Evolutionary conservation across 2,113 vertebrate genomes (phyloP).

Genomic region (Cnemophilus loriae): DNA sequence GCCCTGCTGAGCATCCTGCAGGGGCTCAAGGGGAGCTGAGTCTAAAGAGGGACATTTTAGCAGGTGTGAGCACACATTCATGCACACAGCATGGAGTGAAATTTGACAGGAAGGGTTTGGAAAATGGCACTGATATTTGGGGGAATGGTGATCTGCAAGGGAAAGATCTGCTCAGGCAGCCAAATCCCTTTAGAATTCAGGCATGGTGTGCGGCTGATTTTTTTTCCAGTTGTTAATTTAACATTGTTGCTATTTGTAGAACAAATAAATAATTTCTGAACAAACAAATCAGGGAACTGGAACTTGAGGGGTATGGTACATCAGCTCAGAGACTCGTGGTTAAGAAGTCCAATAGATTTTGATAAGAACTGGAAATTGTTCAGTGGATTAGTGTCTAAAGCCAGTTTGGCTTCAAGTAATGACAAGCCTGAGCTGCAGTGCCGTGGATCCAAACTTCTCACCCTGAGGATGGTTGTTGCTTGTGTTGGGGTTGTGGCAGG

Average conservation of each 20-base stretch:
- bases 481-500: not conserved
- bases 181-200: not conserved
- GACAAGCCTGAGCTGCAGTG: not conserved
- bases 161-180: not conserved
- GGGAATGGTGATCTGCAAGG: not conserved
- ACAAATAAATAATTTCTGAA: not conserved
- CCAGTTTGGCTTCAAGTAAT: conserved; percentile 1
- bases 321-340: conserved; percentile 26
- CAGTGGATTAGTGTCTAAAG: conserved; percentile 32
- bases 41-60: not conserved
- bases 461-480: not conserved
- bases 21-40: not conserved
- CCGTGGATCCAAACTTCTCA: not conserved
- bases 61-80: not conserved
- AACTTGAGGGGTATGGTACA: not conserved
- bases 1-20: not conserved
- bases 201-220: rapidly evolving
- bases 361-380: conserved; percentile 55
- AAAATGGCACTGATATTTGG: not conserved
- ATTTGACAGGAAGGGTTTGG: not conserved
- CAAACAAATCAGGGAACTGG: not conserved
- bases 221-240: not conserved
- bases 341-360: conserved; percentile 44
- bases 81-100: not conserved
- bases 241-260: not conserved